Conservation (phyloP, 2,797 vertebrate species). For the Anabacerthia variegaticeps region DNA sequence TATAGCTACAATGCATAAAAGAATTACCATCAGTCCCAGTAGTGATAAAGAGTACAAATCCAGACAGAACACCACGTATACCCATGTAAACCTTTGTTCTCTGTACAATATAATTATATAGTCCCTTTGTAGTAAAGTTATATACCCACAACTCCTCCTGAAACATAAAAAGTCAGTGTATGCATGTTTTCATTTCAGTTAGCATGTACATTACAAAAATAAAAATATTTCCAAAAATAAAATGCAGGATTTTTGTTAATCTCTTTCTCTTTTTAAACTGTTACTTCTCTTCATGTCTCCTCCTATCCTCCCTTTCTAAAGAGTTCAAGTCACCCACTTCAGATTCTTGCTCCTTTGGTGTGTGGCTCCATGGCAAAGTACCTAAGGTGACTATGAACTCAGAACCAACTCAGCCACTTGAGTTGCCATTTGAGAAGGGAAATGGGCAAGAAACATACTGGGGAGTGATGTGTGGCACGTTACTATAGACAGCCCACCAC, state of each 20-base stretch:
- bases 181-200: neutral
- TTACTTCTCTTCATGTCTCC: neutral
- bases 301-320: neutral
- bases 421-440: neutral
- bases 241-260: neutral
- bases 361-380: neutral
- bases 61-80: neutral
- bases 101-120: neutral
- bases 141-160: neutral
- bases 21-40: neutral
- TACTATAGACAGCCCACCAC: neutral
- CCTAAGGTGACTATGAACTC: neutral
- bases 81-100: neutral
- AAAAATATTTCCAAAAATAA: neutral
- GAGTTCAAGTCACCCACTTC: neutral
- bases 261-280: neutral
- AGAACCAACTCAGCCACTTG: neutral
- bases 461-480: neutral
- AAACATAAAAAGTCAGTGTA: neutral
- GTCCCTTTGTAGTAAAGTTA: neutral
- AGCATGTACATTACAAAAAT: neutral
- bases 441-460: neutral
- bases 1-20: neutral
- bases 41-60: neutral
- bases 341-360: neutral